Conservation (phyloP, 2,888 invertebrate genomes). For the Andrena bucephala region DNA sequence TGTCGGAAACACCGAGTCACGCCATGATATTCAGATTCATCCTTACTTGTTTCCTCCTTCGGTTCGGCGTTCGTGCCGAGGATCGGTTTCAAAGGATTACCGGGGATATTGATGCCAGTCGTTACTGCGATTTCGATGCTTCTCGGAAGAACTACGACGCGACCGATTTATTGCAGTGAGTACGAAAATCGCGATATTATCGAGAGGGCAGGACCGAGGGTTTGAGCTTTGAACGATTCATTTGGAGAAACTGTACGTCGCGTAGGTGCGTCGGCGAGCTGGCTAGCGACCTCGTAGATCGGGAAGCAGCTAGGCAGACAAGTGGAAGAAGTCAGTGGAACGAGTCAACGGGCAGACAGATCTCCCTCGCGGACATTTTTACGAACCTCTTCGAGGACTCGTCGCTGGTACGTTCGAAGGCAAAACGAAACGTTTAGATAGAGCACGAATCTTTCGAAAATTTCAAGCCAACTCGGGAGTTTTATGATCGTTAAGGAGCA, state of each 20-base stretch:
- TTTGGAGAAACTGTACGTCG: neutral
- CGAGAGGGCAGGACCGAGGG: neutral
- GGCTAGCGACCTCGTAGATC: constrained; percentile 56
- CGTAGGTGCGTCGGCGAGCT: constrained; percentile 78
- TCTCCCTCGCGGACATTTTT: constrained; percentile 48
- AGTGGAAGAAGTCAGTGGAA: constrained; percentile 33
- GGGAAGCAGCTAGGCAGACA: constrained; percentile 51
- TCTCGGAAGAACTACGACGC: constrained; percentile 72
- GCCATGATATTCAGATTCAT: constrained; percentile 45
- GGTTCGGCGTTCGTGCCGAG: constrained; percentile 15
- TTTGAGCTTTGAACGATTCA: neutral
- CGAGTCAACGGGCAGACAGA: constrained; percentile 35
- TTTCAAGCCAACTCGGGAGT: too few relatives aligned
- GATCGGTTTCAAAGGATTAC: constrained; percentile 19
- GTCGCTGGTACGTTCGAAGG: constrained; percentile 47
- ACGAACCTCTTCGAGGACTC: constrained; percentile 39
- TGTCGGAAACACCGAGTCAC: constrained; percentile 5
- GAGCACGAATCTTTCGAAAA: too few relatives aligned
- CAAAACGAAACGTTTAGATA: neutral
- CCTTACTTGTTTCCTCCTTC: constrained; percentile 42
- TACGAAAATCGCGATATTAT: constrained; percentile 29
- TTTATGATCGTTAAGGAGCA: too few relatives aligned
- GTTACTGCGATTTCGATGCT: constrained; percentile 70
- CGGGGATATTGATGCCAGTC: constrained; percentile 25
- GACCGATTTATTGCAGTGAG: constrained; percentile 79